Evolutionary conservation across 2,797 vertebrate species (phyloP), one percentile per base, ranked within the genome.

Genomic region (Moxostoma hubbsi): DNA sequence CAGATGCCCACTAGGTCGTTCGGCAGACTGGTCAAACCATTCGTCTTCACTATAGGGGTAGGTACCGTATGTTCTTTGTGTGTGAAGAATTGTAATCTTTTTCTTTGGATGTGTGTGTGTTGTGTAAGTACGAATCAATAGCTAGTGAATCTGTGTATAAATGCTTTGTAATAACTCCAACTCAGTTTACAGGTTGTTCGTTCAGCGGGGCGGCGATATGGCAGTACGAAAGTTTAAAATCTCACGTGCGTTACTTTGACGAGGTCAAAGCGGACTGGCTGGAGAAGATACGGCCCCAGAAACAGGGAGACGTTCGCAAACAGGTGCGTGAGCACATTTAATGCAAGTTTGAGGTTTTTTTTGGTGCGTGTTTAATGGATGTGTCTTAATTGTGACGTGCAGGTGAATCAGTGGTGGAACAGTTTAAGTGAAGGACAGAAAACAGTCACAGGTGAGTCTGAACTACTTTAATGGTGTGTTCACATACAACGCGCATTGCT

Each of bases 321-420:
- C 94, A 97, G 95, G 97, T 97, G n/a, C 15, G 18, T 71, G 66
- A 24, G 24, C 2, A 24, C 24, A 24, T 24, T 24, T 24, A 24
- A 2, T 24, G 24, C 1, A 24, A 24, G 24, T 24, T 24, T 24
- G 24, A 24, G 24, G 1, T 24, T 24, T 2, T 24, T 24, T 24
- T 1, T 2, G n/a, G n/a, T 24, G 24, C 2, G 24, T 24, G 24
- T 3, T 24, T 24, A 24, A 24, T 24, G 24, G 24, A 3, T 24
- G 24, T 24, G 24, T 24, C 24, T 24, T 24, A 24, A 24, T 79
- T 79, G 95, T 83, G 91, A 93, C 95, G 16, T 79, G 83, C 92
- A 99, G 97, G 88, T 99, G 86, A 98, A 98, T 93, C 94, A 93
- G 64, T 99, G 96, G 96, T 99, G 97, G 97, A 96, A 95, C 92